phyloP scores from a whole-genome alignment of 1,140 invertebrate genomes.

The Platyscapa corneri region DNA sequence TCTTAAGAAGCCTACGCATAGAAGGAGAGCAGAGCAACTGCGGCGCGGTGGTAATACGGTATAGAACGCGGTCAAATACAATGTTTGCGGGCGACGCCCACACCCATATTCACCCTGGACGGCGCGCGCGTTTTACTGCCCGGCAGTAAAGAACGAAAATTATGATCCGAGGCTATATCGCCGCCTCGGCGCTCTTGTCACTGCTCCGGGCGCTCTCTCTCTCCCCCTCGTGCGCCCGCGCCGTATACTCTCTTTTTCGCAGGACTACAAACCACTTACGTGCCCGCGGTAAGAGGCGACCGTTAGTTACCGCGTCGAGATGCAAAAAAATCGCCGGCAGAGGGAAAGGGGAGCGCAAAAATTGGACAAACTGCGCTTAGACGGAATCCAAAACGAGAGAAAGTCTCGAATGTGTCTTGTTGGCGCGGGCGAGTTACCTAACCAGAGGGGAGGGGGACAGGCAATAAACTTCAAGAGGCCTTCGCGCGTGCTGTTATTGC shows the following conservation, averaged over 20 bases:
- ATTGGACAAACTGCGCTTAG: constrained; percentile 8
- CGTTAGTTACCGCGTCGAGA: constrained; percentile 8
- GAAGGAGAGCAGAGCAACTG: not conserved
- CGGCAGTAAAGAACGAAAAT: constrained; percentile 67
- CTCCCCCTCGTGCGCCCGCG: not conserved
- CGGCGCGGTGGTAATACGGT: constrained; percentile 50
- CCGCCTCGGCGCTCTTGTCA: constrained; percentile 60
- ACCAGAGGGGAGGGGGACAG: not conserved
- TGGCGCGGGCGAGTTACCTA: constrained; percentile 3
- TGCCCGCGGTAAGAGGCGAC: not conserved
- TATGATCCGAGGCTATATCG: constrained; percentile 60
- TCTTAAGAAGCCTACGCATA: not conserved
- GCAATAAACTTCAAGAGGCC: constrained; percentile 17
- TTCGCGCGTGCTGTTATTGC: not conserved
- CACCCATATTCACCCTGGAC: constrained; percentile 56
- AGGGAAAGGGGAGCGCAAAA: constrained; percentile 16
- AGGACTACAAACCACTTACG: not conserved
- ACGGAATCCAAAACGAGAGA: constrained; percentile 51
- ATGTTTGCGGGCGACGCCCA: constrained; percentile 68
- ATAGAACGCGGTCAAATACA: constrained; percentile 63
- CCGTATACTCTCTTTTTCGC: not conserved
- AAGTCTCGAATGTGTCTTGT: constrained; percentile 29
- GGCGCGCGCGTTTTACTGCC: constrained; percentile 63
- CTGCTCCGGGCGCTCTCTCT: constrained; percentile 62
- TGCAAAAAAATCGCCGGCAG: constrained; percentile 9